Base-by-base conservation (phyloP, 1,140 invertebrate genomes). In the Luehdorfia chinensis region DNA sequence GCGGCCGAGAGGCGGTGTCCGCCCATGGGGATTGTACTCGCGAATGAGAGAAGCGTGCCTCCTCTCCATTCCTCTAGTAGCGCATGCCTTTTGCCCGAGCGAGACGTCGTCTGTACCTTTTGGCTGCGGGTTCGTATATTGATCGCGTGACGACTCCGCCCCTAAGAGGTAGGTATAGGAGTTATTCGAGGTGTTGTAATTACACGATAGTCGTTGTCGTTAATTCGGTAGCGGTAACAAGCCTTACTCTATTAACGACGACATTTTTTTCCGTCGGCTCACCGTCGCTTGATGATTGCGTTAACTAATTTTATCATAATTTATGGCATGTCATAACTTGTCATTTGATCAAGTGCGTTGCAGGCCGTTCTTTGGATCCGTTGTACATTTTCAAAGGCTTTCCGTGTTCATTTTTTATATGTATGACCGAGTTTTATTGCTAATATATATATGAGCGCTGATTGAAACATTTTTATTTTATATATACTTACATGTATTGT, bases 171-270 rank as follows among this genome's bases (percentile, higher is more conserved):
- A 81, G 75, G 74, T 78, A 84, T 75, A 13, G 13, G n/a, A n/a
- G n/a, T n/a, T n/a, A n/a, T n/a, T n/a, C n/a, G n/a, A n/a, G n/a
- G n/a, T n/a, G n/a, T n/a, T n/a, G 69, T 75, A 80, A 78, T 78
- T 70, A 76, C 66, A 66, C 68, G 69, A 74, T 68, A 53, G 48
- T 5, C 50, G 59, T 58, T 60, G 68, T 74, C 69, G 68, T 79
- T 76, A 84, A 80, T 77, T 79, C 80, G 65, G 78, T 83, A 83
- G 77, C 77, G 25, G 33, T 64, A 66, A 77, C 71, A 72, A 75
- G 69, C 62, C 61, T 30, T 55, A 39, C 56, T 64, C 75, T 75
- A 71, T 84, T 75, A 75, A 75, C 66, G 72, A 69, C 59, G 55
- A 55, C 66, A 78, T n/a, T 66, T 69, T 75, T 73, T 70, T 62